phyloP scores from a whole-genome alignment of 2,797 vertebrate species.

The Cossypha heuglini region DNA sequence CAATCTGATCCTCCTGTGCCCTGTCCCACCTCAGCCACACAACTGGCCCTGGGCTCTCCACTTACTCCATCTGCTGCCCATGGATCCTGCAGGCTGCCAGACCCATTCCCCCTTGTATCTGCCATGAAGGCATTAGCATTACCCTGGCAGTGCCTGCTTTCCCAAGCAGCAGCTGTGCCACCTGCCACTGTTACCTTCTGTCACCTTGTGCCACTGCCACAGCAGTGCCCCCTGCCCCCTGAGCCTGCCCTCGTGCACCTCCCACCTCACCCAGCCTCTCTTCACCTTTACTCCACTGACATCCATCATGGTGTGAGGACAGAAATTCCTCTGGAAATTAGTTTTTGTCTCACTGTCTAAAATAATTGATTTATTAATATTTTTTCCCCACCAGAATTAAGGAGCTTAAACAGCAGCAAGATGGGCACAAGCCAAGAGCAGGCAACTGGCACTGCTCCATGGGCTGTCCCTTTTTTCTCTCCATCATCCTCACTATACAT shows the following conservation, averaged over 20 bases:
- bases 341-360: not conserved
- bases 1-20: not conserved
- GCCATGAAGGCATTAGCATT: fast-evolving
- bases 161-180: not conserved
- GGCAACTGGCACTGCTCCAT: not conserved
- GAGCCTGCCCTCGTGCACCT: not conserved
- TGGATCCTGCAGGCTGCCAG: not conserved
- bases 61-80: not conserved
- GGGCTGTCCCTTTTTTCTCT: not conserved
- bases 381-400: not conserved
- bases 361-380: not conserved
- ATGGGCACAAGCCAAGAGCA: not conserved
- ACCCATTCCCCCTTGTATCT: not conserved
- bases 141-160: not conserved
- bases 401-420: not conserved
- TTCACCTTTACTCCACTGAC: not conserved
- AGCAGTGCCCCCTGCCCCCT: not conserved
- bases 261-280: not conserved
- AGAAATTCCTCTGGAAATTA: slow-evolving; percentile 3
- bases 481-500: not conserved
- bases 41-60: not conserved
- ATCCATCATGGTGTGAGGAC: not conserved
- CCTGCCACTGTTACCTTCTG: not conserved
- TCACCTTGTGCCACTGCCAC: not conserved
- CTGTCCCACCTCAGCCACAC: not conserved